These are phyloP conservation scores for Mormyrus hasselquistii DNA, from an alignment of 2,797 vertebrate species.

Conservation along the genomic window DNA sequence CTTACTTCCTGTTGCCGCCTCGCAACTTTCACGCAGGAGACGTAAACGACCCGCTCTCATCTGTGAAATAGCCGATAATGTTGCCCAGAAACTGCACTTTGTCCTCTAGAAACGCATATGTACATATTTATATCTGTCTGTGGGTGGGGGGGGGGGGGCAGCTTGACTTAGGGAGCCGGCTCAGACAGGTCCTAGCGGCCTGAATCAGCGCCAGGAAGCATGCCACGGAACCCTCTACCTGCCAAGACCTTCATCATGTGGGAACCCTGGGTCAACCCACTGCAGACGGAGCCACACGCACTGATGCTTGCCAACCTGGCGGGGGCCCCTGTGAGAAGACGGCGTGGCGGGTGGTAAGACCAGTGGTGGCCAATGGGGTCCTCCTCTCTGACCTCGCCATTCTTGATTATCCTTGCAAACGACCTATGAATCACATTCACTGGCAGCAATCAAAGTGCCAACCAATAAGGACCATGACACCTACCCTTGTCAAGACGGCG, in stretches of 20 bases:
- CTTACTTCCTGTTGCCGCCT: neutral
- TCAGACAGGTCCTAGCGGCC: neutral
- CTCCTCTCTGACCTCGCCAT: too few relatives aligned
- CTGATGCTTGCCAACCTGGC: constrained; percentile 42
- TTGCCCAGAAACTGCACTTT: neutral
- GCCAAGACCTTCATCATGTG: constrained; percentile 34
- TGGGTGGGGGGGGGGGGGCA: neutral
- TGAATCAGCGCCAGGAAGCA: neutral
- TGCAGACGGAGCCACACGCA: constrained; percentile 54
- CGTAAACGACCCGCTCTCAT: neutral
- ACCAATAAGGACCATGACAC: neutral
- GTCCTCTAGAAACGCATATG: neutral
- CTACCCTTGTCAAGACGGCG: neutral
- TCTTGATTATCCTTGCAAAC: neutral
- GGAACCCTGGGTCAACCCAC: constrained; percentile 38
- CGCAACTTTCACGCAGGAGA: neutral
- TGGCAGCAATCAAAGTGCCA: neutral
- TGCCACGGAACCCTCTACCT: neutral
- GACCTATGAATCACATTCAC: neutral
- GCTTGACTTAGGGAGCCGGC: neutral
- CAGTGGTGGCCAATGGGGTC: neutral
- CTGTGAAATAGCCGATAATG: neutral
- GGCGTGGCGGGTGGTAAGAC: too few relatives aligned
- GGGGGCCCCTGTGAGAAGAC: neutral
- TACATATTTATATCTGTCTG: neutral